Base-by-base conservation (phyloP, 1,140 invertebrate species). In the Mya arenaria region DNA sequence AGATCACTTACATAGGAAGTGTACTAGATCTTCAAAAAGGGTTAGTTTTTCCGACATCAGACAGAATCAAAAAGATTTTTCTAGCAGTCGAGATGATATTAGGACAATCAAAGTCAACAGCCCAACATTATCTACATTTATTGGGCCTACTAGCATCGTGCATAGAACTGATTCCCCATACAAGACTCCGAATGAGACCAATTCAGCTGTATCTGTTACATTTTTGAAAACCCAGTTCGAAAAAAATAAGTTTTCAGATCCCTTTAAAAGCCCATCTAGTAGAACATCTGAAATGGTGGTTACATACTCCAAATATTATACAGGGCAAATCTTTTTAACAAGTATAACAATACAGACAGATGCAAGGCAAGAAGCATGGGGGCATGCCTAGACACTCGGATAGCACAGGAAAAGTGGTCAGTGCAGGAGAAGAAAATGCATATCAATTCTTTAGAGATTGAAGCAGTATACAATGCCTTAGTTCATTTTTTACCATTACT, bases 381-480 rank as follows among this genome's bases (percentile, higher is more conserved):
- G 6, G 55, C 72, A 2, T 62, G 72, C 30, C 58, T 75, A 32
- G 56, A 28, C 17, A 75, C 8, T 44, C 39, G 30, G 28, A 75
- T 75, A 5, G 28, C 28, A 23, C 72, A 75, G 41, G 72, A 58
- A 25, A 5, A 13, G 3, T 75, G 58, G 72, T 41, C 72, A n/a
- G 6, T 5, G 1, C 2, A 28, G 3, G 5, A 75, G 36, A 62
- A 75, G 30, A 39, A 41, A 8, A 4, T 37, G 8, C 72, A 75
- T 30, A 75, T 75, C 4, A 75, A 75, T 44, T 44, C 3, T 44
- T 39, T 63, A 30, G 72, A 75, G 28, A 75, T 79, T 62, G 23
- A 58, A 69, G 65, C 77, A 1, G 65, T 79, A 4, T 58, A 36
- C 41, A 4, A 25, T 3, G 62, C 34, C 3, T 5, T 79, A 6